phyloP scores from a whole-genome alignment of 2,797 vertebrate species.

The Paedocypris micromegethes region DNA sequence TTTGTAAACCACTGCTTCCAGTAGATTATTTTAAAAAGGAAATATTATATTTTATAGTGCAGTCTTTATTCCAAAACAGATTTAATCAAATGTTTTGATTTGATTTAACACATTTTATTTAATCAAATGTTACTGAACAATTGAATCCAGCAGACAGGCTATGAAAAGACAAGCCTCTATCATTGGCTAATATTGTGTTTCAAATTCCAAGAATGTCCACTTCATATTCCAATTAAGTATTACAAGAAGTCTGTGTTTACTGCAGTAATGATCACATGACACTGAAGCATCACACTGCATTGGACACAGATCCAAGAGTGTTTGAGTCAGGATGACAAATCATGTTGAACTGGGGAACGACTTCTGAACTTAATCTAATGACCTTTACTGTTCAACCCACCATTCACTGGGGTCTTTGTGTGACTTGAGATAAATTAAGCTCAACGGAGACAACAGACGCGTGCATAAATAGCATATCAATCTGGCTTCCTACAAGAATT shows the following conservation, averaged over 20 bases:
- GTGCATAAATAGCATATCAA: conserved; percentile 37
- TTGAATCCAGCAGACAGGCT: not conserved
- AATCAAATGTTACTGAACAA: not conserved
- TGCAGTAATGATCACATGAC: not conserved
- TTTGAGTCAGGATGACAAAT: conserved; percentile 15
- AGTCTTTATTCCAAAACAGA: too few relatives aligned
- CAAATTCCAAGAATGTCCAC: not conserved
- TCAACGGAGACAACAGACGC: conserved; percentile 25
- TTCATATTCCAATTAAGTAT: not conserved
- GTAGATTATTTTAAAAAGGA: too few relatives aligned
- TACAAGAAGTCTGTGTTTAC: conserved; percentile 11
- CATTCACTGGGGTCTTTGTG: conserved; percentile 16
- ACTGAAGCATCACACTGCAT: not conserved
- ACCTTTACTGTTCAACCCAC: not conserved
- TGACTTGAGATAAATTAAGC: conserved; percentile 26
- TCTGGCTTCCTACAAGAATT: conserved; percentile 20
- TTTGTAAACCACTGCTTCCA: too few relatives aligned
- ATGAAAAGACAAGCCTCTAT: not conserved
- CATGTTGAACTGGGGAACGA: not conserved
- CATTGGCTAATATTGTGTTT: conserved; percentile 4
- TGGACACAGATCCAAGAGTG: conserved; percentile 5
- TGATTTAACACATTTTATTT: not conserved
- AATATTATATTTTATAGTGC: too few relatives aligned
- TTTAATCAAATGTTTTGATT: too few relatives aligned
- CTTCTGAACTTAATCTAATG: conserved; percentile 8